A percentile compares a stretch with the other conserved stretches of the same genome.
phyloP scores from a whole-genome alignment of 2,797 vertebrate genomes.

The Micrastur ruficollis region DNA sequence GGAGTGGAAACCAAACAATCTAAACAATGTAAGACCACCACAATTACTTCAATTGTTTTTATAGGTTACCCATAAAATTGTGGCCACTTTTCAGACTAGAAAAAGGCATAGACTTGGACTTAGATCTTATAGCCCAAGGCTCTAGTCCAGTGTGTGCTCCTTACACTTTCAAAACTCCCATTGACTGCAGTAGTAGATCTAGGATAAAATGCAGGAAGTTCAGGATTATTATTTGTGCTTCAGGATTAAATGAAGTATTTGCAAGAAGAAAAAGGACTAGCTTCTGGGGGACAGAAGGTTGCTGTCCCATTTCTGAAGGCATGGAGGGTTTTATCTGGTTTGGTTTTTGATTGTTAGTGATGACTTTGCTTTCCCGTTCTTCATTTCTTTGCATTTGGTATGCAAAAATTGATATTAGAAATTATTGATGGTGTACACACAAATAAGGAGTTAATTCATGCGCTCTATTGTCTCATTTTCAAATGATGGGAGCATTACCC shows the following conservation, averaged over 20 bases:
- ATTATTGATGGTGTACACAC: neutral
- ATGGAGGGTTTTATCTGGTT: neutral
- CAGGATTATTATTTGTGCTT: neutral
- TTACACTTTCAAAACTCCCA: neutral
- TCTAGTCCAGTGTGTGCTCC: neutral
- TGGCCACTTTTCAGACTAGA: neutral
- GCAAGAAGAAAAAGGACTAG: neutral
- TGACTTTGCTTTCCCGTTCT: neutral
- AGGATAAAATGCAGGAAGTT: neutral
- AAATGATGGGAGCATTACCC: neutral
- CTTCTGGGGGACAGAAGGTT: neutral
- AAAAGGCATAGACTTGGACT: neutral
- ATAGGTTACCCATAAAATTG: constrained; percentile 2
- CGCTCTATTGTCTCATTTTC: neutral
- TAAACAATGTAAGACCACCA: neutral
- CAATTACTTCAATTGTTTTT: constrained; percentile 2
- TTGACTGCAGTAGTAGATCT: neutral
- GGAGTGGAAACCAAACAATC: neutral
- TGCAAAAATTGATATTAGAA: neutral
- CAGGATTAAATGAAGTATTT: neutral
- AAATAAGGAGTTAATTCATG: neutral
- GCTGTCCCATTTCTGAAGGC: neutral
- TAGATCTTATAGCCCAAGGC: neutral
- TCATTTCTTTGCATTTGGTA: neutral
- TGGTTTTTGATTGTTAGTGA: neutral